A percentile compares a stretch with the other conserved stretches of the same genome.
Evolutionary conservation across 2,113 vertebrate species (phyloP).

Genomic region (Sarotherodon lohbergeri): DNA sequence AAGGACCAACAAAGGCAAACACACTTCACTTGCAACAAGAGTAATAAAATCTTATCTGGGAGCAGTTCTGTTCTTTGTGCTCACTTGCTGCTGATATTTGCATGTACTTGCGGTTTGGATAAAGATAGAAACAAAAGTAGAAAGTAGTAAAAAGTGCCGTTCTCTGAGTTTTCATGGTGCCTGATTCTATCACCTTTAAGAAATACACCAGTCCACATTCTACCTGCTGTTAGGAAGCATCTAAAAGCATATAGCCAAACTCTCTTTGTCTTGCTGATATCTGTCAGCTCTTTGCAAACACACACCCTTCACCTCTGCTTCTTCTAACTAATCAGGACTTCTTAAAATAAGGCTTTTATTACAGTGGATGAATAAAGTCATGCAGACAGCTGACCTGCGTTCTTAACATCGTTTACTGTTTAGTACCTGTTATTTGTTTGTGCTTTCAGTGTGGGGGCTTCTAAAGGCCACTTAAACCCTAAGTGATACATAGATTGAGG

Average conservation of each 20-base stretch:
- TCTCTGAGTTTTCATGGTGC: too few species aligned
- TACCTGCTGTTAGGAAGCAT: background rate
- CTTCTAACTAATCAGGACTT: background rate
- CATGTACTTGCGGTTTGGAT: background rate
- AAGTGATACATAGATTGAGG: conserved; percentile 6
- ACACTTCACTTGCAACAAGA: background rate
- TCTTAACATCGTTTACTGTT: background rate
- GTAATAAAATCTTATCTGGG: background rate
- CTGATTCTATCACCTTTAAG: background rate
- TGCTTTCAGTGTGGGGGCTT: conserved; percentile 17
- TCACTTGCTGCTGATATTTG: background rate
- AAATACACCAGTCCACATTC: background rate
- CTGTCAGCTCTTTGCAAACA: background rate
- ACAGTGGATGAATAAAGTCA: background rate
- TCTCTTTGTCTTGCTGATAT: background rate
- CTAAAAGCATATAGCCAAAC: background rate
- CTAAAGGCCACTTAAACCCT: conserved; percentile 23
- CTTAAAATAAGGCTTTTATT: background rate
- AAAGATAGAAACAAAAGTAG: background rate
- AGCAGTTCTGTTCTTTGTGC: background rate
- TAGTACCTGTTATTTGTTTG: conserved; percentile 12
- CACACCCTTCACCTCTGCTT: background rate
- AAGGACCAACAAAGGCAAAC: background rate
- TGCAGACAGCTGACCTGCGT: background rate
- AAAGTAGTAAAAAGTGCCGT: background rate